Evolutionary conservation across 2,797 vertebrate genomes (phyloP), one percentile per base, ranked within the genome.

Genomic region (Setipinna tenuifilis): DNA sequence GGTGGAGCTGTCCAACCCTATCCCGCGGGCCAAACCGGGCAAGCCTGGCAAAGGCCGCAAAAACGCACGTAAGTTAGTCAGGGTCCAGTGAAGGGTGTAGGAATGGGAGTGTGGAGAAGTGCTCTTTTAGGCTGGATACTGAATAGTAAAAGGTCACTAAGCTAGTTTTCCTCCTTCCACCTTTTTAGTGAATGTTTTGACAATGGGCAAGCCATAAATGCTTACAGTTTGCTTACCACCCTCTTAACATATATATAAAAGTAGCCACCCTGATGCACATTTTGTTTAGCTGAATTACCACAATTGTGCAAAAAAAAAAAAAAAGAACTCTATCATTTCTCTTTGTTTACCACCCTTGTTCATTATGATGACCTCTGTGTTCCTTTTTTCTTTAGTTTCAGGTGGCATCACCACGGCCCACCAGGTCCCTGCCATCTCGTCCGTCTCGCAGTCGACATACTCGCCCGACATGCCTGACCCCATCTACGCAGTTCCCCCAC

Each of bases 341-440:
- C 25, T 71, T 6, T 71, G 2, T 31, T 5, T 25, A 16, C 25
- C 14, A 17, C 35, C 35, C 35, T 41, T 41, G 35, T 41, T 41
- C 35, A 41, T 41, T 41, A 41, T 2, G 50, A 54, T 54, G 2
- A 54, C 12, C 50, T 54, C 6, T 54, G 2, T 54, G 9, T 54
- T 54, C 35, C 9, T 54, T 2, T 54, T 54, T 9, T 62, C 0
- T 2, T 57, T 82, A 94, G 93, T 93, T 0, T 88, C 92, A 86
- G 97, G 94, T 84, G 96, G 94, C 0, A 88, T 97, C 35, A 96
- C 96, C 0, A 96, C 95, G 0, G 97, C 97, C 78, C 98, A 98
- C 84, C 98, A 99, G 88, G 97, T 99, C 31, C 97, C 97, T 0
- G 97, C 97, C 0, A 92, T 98, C 2, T 96, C 96, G 2, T 96